phyloP scores from a whole-genome alignment of 2,797 vertebrate species.

The Pangasius krempfi region DNA sequence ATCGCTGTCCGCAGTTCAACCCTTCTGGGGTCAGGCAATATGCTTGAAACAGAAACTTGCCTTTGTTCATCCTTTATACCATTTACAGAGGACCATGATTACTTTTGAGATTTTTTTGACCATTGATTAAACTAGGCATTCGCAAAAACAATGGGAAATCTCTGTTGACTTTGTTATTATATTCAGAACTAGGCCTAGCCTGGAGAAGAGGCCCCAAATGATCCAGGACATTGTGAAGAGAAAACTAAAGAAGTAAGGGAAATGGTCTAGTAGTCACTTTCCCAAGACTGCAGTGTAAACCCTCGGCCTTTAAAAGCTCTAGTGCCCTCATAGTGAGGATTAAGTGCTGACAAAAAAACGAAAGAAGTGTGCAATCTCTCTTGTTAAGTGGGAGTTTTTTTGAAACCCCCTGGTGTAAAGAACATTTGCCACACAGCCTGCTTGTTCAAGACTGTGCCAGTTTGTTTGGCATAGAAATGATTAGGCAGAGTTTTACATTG shows the following conservation, averaged over 20 bases:
- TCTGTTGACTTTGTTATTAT: neutral
- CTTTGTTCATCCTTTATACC: neutral
- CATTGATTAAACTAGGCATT: neutral
- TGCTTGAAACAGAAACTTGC: neutral
- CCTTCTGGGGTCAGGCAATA: neutral
- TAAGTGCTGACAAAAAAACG: neutral
- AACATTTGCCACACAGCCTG: conserved; percentile 54
- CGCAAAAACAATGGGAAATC: neutral
- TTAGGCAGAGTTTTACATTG: conserved; percentile 80
- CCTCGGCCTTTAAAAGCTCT: conserved; percentile 21
- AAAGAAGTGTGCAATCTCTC: too few species aligned
- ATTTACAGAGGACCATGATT: neutral
- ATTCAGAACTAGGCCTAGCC: neutral
- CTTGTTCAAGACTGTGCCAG: conserved; percentile 59
- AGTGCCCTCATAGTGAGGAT: conserved; percentile 41
- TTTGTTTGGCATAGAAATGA: conserved; percentile 73
- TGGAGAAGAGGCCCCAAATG: neutral
- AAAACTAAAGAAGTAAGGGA: neutral
- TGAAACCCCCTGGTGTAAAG: neutral
- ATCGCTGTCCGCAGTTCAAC: conserved; percentile 19
- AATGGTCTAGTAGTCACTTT: neutral
- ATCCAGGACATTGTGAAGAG: neutral
- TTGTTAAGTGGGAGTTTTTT: too few species aligned
- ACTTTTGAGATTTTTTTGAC: neutral
- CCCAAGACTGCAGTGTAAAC: neutral